Evolutionary conservation across 2,797 vertebrate genomes (phyloP).

Genomic region (Rachycentron canadum): DNA sequence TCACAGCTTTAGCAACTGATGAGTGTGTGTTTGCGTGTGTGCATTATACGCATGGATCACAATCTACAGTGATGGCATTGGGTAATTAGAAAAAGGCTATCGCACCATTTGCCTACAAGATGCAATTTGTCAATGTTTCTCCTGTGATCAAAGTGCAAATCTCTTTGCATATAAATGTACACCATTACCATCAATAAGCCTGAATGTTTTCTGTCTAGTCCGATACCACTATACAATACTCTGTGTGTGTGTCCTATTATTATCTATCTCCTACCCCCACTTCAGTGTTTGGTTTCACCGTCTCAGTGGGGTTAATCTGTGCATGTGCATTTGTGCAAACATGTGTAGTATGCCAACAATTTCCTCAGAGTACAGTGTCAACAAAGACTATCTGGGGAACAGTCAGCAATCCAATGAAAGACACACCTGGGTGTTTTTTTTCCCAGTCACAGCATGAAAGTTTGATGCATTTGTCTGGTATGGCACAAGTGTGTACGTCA

Average conservation of each 20-base stretch:
- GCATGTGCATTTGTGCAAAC: neutral
- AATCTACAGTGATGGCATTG: conserved; percentile 54
- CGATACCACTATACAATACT: conserved; percentile 7
- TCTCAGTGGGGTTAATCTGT: conserved; percentile 42
- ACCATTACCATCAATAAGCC: conserved; percentile 51
- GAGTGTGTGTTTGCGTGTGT: conserved; percentile 33
- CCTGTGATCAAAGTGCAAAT: conserved; percentile 65
- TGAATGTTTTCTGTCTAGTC: conserved; percentile 38
- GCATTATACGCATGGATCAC: conserved; percentile 59
- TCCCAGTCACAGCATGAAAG: conserved; percentile 26
- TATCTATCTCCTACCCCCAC: conserved; percentile 29
- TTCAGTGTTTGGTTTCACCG: conserved; percentile 40
- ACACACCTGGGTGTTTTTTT: conserved; percentile 46
- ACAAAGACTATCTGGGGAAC: conserved; percentile 54
- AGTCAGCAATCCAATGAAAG: conserved; percentile 45
- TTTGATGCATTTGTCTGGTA: conserved; percentile 45
- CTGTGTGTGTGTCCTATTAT: conserved; percentile 31
- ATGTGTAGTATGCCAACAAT: neutral
- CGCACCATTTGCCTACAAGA: conserved; percentile 54
- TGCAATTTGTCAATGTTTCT: conserved; percentile 66
- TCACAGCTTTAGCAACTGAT: conserved; percentile 39
- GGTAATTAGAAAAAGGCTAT: conserved; percentile 73
- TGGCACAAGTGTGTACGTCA: conserved; percentile 32
- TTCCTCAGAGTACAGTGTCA: conserved; percentile 31
- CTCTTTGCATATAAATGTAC: conserved; percentile 69